These are phyloP conservation scores for Drosophila setosimentum DNA, from an alignment of 2,888 invertebrate species.

Conservation along the genomic window DNA sequence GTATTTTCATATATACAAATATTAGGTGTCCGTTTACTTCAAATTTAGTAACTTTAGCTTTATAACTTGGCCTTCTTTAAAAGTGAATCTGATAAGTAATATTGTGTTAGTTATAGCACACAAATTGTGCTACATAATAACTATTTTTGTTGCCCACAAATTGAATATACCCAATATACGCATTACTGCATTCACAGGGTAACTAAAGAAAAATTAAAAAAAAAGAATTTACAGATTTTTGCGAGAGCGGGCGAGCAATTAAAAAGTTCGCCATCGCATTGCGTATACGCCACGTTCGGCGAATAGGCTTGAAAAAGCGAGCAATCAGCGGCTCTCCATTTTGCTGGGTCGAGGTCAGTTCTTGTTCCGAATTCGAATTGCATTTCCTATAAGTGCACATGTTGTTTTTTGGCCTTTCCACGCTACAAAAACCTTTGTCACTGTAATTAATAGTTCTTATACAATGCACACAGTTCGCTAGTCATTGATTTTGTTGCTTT, in stretches of 20 bases:
- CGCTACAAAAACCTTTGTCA: slow-evolving; percentile 25
- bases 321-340: slow-evolving; percentile 47
- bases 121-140: background rate
- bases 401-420: slow-evolving; percentile 4
- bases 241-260: slow-evolving; percentile 62
- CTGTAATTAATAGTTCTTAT: slow-evolving; percentile 54
- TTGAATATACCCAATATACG: background rate
- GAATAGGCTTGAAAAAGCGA: slow-evolving; percentile 30
- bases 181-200: background rate
- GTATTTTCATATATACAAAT: background rate
- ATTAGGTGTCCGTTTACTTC: background rate
- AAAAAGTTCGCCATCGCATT: slow-evolving; percentile 59
- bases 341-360: slow-evolving; percentile 50
- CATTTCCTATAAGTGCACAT: slow-evolving; percentile 41
- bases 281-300: slow-evolving; percentile 68
- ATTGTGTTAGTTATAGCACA: background rate
- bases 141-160: background rate
- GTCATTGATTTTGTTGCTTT: background rate
- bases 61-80: background rate
- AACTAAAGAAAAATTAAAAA: background rate
- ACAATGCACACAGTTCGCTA: slow-evolving; percentile 6
- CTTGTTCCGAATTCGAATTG: slow-evolving; percentile 46
- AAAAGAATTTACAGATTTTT: slow-evolving; percentile 12
- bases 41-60: background rate
- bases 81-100: background rate